A percentile compares a stretch with the other conserved stretches of the same genome.
phyloP scores from a whole-genome alignment of 2,113 vertebrate genomes.

The Nettapus auritus region DNA sequence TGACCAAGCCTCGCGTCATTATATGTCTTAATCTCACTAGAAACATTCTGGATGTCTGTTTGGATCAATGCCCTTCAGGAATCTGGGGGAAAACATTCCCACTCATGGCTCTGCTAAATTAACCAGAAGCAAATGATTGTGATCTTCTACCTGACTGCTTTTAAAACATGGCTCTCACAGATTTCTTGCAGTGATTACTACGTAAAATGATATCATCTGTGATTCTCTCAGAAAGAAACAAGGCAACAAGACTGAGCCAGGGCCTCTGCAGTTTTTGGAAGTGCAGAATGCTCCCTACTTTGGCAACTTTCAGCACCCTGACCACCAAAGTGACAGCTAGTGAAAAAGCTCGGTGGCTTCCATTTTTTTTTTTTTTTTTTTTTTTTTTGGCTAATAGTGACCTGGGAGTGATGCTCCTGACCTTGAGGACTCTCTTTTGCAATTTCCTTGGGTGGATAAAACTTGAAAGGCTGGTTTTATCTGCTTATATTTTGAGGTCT shows the following conservation, averaged over 20 bases:
- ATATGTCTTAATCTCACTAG: neutral
- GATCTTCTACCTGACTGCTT: neutral
- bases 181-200: fast-evolving
- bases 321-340: neutral
- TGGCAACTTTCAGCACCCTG: neutral
- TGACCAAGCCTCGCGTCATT: neutral
- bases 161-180: neutral
- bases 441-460: neutral
- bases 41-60: neutral
- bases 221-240: neutral
- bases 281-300: neutral
- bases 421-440: neutral
- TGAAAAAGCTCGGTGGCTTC: neutral
- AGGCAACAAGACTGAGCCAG: fast-evolving
- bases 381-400: neutral
- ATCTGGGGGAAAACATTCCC: neutral
- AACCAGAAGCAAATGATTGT: neutral
- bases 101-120: neutral
- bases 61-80: neutral
- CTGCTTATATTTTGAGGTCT: neutral
- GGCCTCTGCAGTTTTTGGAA: neutral
- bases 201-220: fast-evolving
- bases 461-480: neutral
- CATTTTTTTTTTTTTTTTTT: neutral
- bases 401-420: neutral